These are phyloP conservation scores for Phrynocephalus forsythii DNA, from an alignment of 2,797 vertebrate genomes.

Conservation along the genomic window DNA sequence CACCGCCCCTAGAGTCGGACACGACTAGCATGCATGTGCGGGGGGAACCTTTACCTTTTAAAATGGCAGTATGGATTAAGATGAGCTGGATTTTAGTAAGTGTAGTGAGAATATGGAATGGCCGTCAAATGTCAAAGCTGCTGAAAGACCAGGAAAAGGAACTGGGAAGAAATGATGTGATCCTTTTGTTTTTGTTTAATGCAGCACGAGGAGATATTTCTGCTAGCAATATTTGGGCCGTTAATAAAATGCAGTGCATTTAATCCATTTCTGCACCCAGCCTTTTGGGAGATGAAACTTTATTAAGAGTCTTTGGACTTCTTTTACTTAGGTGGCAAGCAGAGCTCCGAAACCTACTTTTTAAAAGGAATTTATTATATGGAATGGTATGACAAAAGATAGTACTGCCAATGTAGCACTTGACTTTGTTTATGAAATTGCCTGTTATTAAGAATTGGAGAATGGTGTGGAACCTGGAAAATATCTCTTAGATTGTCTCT, in stretches of 20 bases:
- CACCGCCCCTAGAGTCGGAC: no score
- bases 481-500: not conserved
- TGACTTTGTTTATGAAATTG: no score
- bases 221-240: not conserved
- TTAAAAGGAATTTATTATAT: no score
- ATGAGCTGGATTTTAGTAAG: not conserved
- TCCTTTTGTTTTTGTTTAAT: not conserved
- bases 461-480: not conserved
- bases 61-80: not conserved
- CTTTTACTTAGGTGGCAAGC: not conserved
- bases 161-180: not conserved
- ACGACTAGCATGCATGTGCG: no score
- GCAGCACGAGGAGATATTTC: conserved; percentile 3
- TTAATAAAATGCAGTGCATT: not conserved
- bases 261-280: not conserved
- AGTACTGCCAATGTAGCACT: no score
- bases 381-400: no score
- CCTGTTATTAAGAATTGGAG: no score
- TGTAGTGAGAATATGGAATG: no score
- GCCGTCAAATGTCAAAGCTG: not conserved
- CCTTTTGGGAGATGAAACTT: not conserved
- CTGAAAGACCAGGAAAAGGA: not conserved
- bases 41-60: no score
- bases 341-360: no score
- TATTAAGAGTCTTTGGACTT: not conserved